Evolutionary conservation across 2,888 invertebrate genomes (phyloP).

Genomic region (Orthosia incerta): DNA sequence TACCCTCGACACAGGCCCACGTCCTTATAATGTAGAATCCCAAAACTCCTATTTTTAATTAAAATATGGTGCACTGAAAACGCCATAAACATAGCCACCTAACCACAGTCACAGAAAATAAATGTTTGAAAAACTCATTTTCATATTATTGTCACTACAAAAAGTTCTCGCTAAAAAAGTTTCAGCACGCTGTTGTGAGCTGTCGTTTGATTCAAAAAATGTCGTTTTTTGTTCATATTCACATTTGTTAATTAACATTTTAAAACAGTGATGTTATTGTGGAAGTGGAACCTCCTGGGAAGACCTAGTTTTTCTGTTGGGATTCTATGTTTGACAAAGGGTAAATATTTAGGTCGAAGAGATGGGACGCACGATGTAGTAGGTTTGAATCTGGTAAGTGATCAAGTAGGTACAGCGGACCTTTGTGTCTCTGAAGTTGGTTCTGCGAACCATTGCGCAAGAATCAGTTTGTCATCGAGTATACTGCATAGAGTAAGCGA

Average conservation of each 20-base stretch:
- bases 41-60: too few relatives aligned
- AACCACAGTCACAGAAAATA: neutral
- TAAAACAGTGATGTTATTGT: conserved; percentile 12
- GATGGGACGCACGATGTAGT: too few relatives aligned
- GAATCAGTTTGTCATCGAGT: too few relatives aligned
- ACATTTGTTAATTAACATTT: conserved; percentile 50
- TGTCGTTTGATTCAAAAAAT: conserved; percentile 31
- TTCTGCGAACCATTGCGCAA: too few relatives aligned
- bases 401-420: too few relatives aligned
- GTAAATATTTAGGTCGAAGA: neutral
- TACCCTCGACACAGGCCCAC: too few relatives aligned
- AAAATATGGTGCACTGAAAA: too few relatives aligned
- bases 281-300: neutral
- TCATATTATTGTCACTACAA: conserved; percentile 19
- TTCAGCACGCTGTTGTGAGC: conserved; percentile 18
- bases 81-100: too few relatives aligned
- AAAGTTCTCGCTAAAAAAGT: conserved; percentile 32
- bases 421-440: too few relatives aligned
- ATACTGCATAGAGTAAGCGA: too few relatives aligned
- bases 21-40: too few relatives aligned
- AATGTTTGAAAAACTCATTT: conserved; percentile 19
- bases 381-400: too few relatives aligned
- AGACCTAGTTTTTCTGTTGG: neutral
- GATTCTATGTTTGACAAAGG: neutral
- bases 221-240: conserved; percentile 28